A percentile compares a stretch with the other conserved stretches of the same genome.
Evolutionary conservation across 1,140 invertebrate species (phyloP).

Genomic region (Drosophila pruinosa): DNA sequence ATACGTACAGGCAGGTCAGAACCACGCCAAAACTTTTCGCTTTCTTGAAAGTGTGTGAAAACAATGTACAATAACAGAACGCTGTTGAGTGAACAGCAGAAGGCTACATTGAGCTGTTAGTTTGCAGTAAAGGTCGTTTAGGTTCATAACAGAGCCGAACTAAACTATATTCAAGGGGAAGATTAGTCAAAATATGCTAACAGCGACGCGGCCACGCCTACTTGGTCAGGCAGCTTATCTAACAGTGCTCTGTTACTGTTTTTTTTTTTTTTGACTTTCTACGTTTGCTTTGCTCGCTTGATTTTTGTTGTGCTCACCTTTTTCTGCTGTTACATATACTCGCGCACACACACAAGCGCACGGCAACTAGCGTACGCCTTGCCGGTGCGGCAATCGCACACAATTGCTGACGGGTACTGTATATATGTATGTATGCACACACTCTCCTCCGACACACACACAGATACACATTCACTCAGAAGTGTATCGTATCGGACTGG

Average conservation of each 20-base stretch:
- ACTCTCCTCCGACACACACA: conserved; percentile 11
- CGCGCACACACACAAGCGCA: conserved; percentile 31
- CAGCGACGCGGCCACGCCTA: conserved; percentile 20
- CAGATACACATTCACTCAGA: background rate
- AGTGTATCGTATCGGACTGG: conserved; percentile 11
- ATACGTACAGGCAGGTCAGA: no score
- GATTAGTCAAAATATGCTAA: conserved; percentile 1
- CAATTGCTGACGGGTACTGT: conserved; percentile 28
- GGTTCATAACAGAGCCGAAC: background rate
- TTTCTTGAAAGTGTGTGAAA: conserved; percentile 6
- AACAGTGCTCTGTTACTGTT: background rate
- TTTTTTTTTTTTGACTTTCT: conserved; percentile 32
- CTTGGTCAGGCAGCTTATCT: conserved; percentile 1
- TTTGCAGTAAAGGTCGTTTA: conserved; percentile 37
- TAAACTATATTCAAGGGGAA: background rate
- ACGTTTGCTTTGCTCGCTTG: conserved; percentile 52
- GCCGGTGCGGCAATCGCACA: conserved; percentile 58
- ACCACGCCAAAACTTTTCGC: conserved; percentile 4
- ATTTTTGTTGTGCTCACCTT: conserved; percentile 77
- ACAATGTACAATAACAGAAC: background rate
- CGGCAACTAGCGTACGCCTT: conserved; percentile 17
- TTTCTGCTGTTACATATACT: conserved; percentile 59
- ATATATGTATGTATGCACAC: conserved; percentile 26
- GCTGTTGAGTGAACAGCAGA: background rate
- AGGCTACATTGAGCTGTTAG: conserved; percentile 15